phyloP scores from a whole-genome alignment of 2,797 vertebrate species.

The Pangasius djambal region DNA sequence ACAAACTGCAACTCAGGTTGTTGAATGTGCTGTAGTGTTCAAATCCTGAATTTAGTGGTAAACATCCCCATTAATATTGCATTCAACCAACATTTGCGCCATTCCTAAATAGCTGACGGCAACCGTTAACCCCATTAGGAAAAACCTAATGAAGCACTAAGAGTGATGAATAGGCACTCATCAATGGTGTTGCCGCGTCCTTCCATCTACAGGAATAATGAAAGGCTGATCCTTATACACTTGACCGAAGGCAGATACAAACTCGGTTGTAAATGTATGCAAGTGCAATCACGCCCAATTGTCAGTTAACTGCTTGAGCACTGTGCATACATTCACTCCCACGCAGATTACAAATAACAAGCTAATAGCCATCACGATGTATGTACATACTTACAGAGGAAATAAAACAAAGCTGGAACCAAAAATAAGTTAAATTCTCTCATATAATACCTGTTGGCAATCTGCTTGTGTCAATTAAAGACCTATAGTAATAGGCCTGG shows the following conservation, averaged over 20 bases:
- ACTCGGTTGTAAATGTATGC: conserved; percentile 34
- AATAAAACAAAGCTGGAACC: conserved; percentile 51
- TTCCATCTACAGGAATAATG: conserved; percentile 48
- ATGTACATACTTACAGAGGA: conserved; percentile 75
- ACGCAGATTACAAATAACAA: conserved; percentile 56
- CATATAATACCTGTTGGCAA: conserved; percentile 68
- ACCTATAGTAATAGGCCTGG: conserved; percentile 39
- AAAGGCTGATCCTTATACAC: conserved; percentile 47
- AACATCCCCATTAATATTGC: conserved; percentile 34
- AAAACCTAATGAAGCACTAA: conserved; percentile 29
- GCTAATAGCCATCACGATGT: conserved; percentile 58
- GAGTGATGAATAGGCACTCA: conserved; percentile 3
- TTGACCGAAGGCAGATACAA: conserved; percentile 56
- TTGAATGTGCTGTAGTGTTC: conserved; percentile 66
- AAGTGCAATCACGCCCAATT: conserved; percentile 48
- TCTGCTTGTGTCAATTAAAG: conserved; percentile 59
- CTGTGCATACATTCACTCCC: conserved; percentile 57
- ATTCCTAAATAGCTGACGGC: background rate
- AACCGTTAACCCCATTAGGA: conserved; percentile 16
- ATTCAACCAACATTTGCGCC: conserved; percentile 32
- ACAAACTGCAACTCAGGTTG: conserved; percentile 58
- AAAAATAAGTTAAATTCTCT: conserved; percentile 79
- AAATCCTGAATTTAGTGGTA: conserved; percentile 61
- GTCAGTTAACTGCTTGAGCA: conserved; percentile 53
- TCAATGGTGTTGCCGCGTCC: background rate